Evolutionary conservation across 2,888 invertebrate genomes (phyloP), one percentile per base, ranked within the genome.

Genomic region (Ophion ellenae): DNA sequence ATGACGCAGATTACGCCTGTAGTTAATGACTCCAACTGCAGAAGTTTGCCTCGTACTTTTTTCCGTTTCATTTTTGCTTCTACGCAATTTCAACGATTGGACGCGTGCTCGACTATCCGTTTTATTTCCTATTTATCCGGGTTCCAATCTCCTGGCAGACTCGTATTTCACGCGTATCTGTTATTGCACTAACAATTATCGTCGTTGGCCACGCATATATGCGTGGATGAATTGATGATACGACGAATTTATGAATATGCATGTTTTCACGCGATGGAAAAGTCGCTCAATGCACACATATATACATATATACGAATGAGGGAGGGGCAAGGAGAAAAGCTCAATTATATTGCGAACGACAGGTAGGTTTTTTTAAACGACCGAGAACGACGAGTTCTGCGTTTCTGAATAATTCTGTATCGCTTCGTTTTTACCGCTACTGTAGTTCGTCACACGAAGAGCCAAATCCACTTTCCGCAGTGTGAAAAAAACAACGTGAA

Each of bases 191-290:
- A 64, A 32, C 64, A 71, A 64, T 76, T 70, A 84, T 75, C 61
- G 17, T 53, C 40, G 73, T 74, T 59, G 57, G 73, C 59, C 36
- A 69, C 70, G 47, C 10, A 61, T 63, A 71, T 77, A n/a, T 47
- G 14, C 59, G 59, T 17, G 70, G 45, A 80, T 75, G 67, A 79
- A 64, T 66, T 53, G 59, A 69, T 40, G 40, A 47, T 66, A 76
- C 11, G 17, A 67, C 40, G 24, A 28, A 66, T 75, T 61, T 71
- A 66, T 83, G 71, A 83, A 85, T 80, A 47, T 77, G 61, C 40
- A 82, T 82, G 59, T 70, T 57, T 32, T 57, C 57, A 28, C 40
- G 53, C 74, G 77, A 66, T 78, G 73, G 32, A 63, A 78, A 77
- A 78, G 69, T 81, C 45, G 57, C 71, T 28, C 45, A 40, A 47